Evolutionary conservation across 2,113 vertebrate species (phyloP).

Genomic region (Gymnogyps californianus): DNA sequence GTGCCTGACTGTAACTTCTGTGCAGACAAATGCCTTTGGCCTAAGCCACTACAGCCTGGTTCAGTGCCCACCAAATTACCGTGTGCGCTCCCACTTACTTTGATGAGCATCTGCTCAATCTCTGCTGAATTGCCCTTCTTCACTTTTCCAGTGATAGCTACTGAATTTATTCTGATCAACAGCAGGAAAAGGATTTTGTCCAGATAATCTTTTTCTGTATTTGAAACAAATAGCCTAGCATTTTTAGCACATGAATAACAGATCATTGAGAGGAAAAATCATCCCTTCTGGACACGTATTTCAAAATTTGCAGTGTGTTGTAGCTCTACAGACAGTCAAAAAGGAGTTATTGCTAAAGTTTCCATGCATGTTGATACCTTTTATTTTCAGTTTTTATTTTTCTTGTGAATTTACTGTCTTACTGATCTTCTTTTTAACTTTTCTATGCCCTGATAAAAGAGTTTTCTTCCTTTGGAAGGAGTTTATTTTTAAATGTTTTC

Average conservation of each 20-base stretch:
- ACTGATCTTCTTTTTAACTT: neutral
- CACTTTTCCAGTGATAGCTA: neutral
- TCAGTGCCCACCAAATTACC: neutral
- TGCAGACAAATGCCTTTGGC: neutral
- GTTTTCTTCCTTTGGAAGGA: neutral
- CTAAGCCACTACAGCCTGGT: neutral
- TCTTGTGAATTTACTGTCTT: neutral
- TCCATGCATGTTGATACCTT: neutral
- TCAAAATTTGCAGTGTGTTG: neutral
- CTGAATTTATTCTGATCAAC: neutral
- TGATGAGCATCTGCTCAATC: neutral
- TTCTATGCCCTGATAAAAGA: neutral
- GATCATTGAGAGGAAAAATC: neutral
- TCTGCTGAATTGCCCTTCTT: neutral
- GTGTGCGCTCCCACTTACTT: neutral
- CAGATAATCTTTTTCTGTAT: neutral
- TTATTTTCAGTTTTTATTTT: neutral
- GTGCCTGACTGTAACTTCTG: neutral
- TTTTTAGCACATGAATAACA: neutral
- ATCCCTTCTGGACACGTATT: neutral
- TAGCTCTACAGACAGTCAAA: neutral
- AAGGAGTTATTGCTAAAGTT: neutral
- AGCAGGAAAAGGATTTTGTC: neutral
- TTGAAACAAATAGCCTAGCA: neutral
- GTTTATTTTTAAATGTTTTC: neutral